Base-by-base conservation (phyloP, 1,140 invertebrate species). In the Drosophila kikkawai region DNA sequence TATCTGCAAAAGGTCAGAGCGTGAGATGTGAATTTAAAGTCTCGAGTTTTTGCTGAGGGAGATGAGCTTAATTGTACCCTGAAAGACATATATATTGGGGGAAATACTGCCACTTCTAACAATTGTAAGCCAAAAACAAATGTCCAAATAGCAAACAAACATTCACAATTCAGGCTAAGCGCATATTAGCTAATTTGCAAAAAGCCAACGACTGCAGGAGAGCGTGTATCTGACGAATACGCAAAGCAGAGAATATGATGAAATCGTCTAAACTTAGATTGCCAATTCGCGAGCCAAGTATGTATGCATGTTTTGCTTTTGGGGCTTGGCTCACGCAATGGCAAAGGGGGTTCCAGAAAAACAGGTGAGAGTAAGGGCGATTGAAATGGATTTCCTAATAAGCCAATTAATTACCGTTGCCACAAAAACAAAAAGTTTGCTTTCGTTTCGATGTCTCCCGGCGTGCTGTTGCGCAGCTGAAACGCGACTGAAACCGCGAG, bases 131-230 rank as follows among this genome's bases (percentile, higher is more conserved):
- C n/a, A n/a, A 41, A 22, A 44, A 51, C 50, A 64, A 26, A 64
- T 37, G 42, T 29, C 19, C 29, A 74, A 64, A 50, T 19, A 22
- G 57, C 53, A 57, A 71, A 59, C 61, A 63, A 71, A 80, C 76
- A 81, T 69, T 80, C 82, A 64, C 65, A 77, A 87, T 74, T 64
- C 76, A 15, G 79, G 80, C 83, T 69, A 82, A 87, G 83, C 79
- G 60, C 71, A 87, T 82, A 86, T 86, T 87, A 86, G 78, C 81
- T 88, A 85, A 88, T 88, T 90, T 90, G 81, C 67, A 68, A 80
- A 85, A 9, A 64, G 51, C 63, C 67, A 65, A 48, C 63, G 67
- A 41, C 44, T 39, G 51, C 55, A 57, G 42, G 50, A 36, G 32
- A 41, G 37, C 47, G 59, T 56, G 57, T 80, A 76, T 77, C 68